phyloP scores from a whole-genome alignment of 2,888 invertebrate species.

The Rhimphoctona megacephalus region DNA sequence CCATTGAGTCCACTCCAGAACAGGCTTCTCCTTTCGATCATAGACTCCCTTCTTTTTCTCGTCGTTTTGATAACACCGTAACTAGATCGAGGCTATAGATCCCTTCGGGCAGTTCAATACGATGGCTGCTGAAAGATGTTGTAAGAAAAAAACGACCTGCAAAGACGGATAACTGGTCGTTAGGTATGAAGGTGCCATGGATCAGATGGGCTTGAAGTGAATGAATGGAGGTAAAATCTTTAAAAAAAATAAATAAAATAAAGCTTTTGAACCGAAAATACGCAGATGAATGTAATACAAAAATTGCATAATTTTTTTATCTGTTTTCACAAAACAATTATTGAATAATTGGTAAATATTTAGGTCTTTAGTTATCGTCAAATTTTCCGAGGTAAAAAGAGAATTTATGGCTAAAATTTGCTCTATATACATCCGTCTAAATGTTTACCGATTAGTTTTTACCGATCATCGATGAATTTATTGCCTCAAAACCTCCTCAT shows the following conservation, averaged over 20 bases:
- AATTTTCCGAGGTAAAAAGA: not conserved
- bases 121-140: not conserved
- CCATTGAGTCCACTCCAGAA: constrained; percentile 67
- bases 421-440: not conserved
- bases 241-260: not conserved
- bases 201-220: not conserved
- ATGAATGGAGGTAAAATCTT: not conserved
- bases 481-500: no score
- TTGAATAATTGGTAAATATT: not conserved
- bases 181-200: not conserved
- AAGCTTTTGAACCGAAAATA: not conserved
- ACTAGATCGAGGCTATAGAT: constrained; percentile 37
- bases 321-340: not conserved
- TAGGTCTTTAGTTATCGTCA: not conserved
- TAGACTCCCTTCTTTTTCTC: constrained; percentile 51
- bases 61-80: constrained; percentile 50
- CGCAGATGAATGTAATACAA: not conserved
- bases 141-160: constrained; percentile 4
- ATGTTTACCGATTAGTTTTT: no score
- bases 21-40: constrained; percentile 66
- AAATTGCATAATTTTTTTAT: not conserved
- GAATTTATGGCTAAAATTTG: not conserved
- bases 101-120: constrained; percentile 1
- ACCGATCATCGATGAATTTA: no score
- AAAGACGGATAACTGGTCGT: constrained; percentile 23